A percentile compares a stretch with the other conserved stretches of the same genome.
These are phyloP conservation scores for Oscheius sp. DNA, from an alignment of 2,888 invertebrate genomes.

Conservation along the genomic window DNA sequence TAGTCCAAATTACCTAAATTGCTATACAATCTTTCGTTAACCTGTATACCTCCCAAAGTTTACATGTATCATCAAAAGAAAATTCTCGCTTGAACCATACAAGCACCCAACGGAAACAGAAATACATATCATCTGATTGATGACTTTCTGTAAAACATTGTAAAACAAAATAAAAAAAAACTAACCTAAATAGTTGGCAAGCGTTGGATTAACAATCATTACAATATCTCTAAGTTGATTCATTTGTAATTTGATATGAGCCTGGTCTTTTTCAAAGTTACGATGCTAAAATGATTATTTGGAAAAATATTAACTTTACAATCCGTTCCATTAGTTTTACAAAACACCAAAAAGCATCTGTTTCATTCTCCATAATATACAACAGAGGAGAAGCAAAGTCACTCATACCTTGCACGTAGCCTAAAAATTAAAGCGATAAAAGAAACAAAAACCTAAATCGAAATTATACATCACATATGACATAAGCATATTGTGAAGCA, in stretches of 20 bases:
- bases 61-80: slow-evolving; percentile 82
- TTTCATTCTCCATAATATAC: slow-evolving; percentile 87
- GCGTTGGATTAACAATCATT: slow-evolving; percentile 83
- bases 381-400: slow-evolving; percentile 92
- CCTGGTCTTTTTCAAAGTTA: slow-evolving; percentile 96
- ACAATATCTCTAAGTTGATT: slow-evolving; percentile 84
- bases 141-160: slow-evolving; percentile 76
- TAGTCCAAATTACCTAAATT: slow-evolving; percentile 83
- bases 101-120: slow-evolving; percentile 96
- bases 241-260: slow-evolving; percentile 92
- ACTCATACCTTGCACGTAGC: slow-evolving; percentile 90
- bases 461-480: slow-evolving; percentile 99
- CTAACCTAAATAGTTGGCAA: slow-evolving; percentile 83
- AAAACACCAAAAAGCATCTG: slow-evolving; percentile 98
- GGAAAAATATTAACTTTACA: slow-evolving; percentile 75
- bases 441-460: slow-evolving; percentile 79
- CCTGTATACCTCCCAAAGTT: slow-evolving; percentile 75
- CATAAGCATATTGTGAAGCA: slow-evolving; percentile 90
- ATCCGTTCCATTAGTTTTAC: slow-evolving; percentile 96
- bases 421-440: slow-evolving; percentile 59
- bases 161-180: slow-evolving; percentile 5
- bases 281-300: slow-evolving; percentile 76
- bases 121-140: slow-evolving; percentile 95
- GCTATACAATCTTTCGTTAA: background rate
- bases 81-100: slow-evolving; percentile 96